Percentiles rank a stretch among this genome's conserved stretches.
Evolutionary conservation across 2,113 vertebrate species (phyloP).

Genomic region (Raja brachyura): DNA sequence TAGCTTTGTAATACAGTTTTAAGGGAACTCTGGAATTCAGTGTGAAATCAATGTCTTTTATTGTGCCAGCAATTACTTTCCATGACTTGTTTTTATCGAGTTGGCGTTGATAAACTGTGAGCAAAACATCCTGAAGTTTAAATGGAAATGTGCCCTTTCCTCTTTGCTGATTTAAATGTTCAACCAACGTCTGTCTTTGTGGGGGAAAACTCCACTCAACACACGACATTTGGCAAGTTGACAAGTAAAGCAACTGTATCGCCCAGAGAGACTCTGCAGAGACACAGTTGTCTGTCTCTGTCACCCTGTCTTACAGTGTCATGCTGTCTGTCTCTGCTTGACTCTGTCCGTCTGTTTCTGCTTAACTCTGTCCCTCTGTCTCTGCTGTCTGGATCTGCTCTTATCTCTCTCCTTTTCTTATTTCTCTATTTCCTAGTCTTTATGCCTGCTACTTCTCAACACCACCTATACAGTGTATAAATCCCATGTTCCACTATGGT

Average conservation of each 20-base stretch:
- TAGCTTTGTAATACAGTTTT: background rate
- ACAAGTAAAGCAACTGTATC: background rate
- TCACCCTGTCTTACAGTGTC: background rate
- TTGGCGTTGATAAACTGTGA: background rate
- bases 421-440: background rate
- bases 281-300: background rate
- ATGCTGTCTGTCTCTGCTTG: background rate
- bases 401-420: slow-evolving; percentile 14
- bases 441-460: too few relatives aligned
- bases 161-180: background rate
- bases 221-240: background rate
- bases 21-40: background rate
- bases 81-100: background rate
- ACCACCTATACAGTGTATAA: too few relatives aligned
- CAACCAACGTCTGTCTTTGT: background rate
- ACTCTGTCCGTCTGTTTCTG: background rate
- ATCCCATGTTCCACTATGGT: background rate
- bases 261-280: background rate
- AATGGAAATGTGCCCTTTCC: background rate
- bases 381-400: background rate
- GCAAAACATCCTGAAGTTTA: background rate
- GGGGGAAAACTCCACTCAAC: background rate
- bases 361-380: background rate
- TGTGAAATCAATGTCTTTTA: slow-evolving; percentile 16
- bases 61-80: background rate